Base-by-base conservation (phyloP, 1,140 invertebrate species). In the Euglossa dilemma region DNA sequence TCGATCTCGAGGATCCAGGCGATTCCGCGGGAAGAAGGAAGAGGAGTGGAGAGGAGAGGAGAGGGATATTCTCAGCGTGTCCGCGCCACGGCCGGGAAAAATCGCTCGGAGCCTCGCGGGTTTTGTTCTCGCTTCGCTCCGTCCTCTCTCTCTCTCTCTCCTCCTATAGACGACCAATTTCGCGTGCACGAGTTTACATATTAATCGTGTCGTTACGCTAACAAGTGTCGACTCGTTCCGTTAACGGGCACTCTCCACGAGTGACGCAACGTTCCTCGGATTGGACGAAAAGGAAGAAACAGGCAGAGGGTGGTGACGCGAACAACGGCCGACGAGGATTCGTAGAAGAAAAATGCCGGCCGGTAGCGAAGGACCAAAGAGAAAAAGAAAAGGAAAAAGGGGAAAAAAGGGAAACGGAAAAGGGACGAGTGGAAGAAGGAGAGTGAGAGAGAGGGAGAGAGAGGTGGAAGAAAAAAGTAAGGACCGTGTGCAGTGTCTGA, bases 191-290 rank as follows among this genome's bases (percentile, higher is more conserved):
- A 18, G 73, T 77, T 82, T 69, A 66, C 80, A 69, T 76, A 66
- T 69, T 82, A 82, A 82, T 82, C 72, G 63, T n/a, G 80, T 76
- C 69, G 80, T 81, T 81, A 66, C 64, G 45, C 73, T 64, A 76
- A 82, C 72, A 66, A 75, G 23, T 64, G 72, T 82, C 20, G 61
- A 66, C 61, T 20, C 61, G 72, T 56, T 54, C 45, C 76, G 47
- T 79, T 74, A 56, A 81, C 70, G 47, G 75, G 36, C 0, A 25
- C 63, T 28, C 47, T 47, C 47, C 28, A n/a, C 69, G 36, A 54
- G n/a, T 80, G 78, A 80, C 50, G 78, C 57, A 73, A 72, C 69
- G 47, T 54, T 52, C n/a, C 36, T 54, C 23, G 7, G 28, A 50
- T n/a, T 18, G 50, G 23, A 54, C 9, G 28, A 16, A 23, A n/a